phyloP scores from a whole-genome alignment of 2,888 invertebrate genomes.

The Biston betularia region DNA sequence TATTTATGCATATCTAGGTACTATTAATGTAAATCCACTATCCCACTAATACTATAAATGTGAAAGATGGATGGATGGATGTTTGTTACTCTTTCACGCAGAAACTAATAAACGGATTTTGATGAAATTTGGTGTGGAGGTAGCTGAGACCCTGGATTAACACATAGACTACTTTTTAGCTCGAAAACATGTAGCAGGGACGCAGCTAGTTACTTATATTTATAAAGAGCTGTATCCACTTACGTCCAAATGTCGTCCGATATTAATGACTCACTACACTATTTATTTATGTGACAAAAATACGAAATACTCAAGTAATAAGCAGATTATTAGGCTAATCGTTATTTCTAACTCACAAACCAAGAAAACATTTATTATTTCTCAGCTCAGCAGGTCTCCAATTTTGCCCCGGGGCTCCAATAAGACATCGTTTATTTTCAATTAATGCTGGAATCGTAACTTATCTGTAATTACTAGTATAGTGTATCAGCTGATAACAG shows the following conservation, averaged over 20 bases:
- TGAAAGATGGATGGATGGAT: no score
- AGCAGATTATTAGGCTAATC: not conserved
- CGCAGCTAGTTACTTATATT: not conserved
- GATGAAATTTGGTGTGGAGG: no score
- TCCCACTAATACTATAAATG: no score
- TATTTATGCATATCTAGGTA: no score
- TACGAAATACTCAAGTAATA: not conserved
- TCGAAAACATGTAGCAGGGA: not conserved
- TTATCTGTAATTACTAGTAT: slow-evolving; percentile 30
- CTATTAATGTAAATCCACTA: no score
- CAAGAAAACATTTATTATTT: not conserved
- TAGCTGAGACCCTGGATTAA: no score
- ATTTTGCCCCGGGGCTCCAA: slow-evolving; percentile 17
- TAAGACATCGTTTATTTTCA: slow-evolving; percentile 27
- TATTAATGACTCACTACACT: not conserved
- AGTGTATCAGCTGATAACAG: slow-evolving; percentile 14
- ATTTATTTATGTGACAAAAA: slow-evolving; percentile 4
- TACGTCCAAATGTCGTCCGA: not conserved
- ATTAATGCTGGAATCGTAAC: slow-evolving; percentile 24
- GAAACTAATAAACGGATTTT: no score
- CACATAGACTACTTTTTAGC: no score
- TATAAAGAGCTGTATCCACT: not conserved
- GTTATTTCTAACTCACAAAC: not conserved
- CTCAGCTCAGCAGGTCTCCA: slow-evolving; percentile 20
- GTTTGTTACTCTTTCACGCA: no score